Base-by-base conservation (phyloP, 2,113 vertebrate genomes). In the Pholis gunnellus region DNA sequence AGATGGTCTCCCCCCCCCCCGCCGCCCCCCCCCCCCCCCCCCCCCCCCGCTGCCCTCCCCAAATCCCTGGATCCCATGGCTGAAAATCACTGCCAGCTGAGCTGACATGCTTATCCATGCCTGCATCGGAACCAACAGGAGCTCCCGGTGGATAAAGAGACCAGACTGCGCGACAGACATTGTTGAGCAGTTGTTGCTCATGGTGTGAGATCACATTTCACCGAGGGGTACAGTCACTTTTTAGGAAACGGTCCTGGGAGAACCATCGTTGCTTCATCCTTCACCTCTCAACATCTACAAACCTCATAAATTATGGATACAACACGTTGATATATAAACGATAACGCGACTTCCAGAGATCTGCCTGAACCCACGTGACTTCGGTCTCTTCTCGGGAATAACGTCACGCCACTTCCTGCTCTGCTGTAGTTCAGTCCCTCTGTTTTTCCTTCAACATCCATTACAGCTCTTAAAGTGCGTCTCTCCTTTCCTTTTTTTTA, bases 81-180 rank as follows among this genome's bases (percentile, higher is more conserved):
- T 88, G 87, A 85, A 94, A 94, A 94, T 94, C 88, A 91, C 88
- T 92, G 91, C 93, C 94, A 94, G 93, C 88, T 94, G 82, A 91
- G 83, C 86, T 52, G 74, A 78, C 56, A 31, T 82, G 64, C 65
- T 90, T 83, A 84, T 88, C 90, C 86, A 81, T 90, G 66, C 63
- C 68, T 79, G 25, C 72, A 91, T 93, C 76, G 48, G 87, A 85
- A 66, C 67, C 60, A 82, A 61, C 25, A 1, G 66, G 18, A 77
- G 80, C 83, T 87, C 31, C 72, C 59, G 61, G 68, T 84, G 89
- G 65, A 75, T 87, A 46, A 66, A 60, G 31, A 86, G 59, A 22
- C 64, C 86, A 87, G 87, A 80, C 48, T 4, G 73, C 69, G 72
- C 52, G 65, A 83, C 87, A 61, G 64, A 84, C 80, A 44, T 54